A percentile compares a stretch with the other conserved stretches of the same genome.
Conservation (phyloP, 2,113 vertebrate species). For the Cyrtonyx montezumae region DNA sequence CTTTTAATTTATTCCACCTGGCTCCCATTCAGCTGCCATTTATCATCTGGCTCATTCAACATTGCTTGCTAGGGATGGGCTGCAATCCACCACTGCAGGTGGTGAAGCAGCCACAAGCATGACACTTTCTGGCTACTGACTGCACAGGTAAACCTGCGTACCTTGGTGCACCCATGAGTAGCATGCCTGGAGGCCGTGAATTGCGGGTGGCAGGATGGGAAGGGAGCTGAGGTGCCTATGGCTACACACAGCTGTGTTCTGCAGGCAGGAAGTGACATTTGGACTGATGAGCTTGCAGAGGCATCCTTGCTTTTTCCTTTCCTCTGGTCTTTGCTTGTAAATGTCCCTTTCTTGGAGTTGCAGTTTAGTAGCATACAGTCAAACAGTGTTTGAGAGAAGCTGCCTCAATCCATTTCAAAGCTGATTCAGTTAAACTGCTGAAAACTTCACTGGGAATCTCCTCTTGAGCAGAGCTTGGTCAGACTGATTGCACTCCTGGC, state of each 20-base stretch:
- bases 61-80: background rate
- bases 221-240: background rate
- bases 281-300: fast-evolving
- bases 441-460: background rate
- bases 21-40: background rate
- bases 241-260: fast-evolving
- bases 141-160: background rate
- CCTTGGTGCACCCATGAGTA: fast-evolving
- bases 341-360: background rate
- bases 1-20: constrained; percentile 9
- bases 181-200: background rate
- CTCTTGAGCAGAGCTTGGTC: background rate
- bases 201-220: background rate
- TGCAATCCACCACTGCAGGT: background rate
- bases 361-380: background rate
- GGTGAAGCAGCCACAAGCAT: background rate
- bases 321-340: background rate
- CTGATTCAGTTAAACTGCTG: background rate
- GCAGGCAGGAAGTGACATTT: background rate
- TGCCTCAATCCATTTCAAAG: background rate
- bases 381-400: background rate
- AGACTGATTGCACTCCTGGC: background rate
- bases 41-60: background rate
- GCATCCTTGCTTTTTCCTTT: background rate
- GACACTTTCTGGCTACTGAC: background rate